A percentile compares a stretch with the other conserved stretches of the same genome.
Conservation (phyloP, 2,888 invertebrate species). For the Eupeodes luniger region DNA sequence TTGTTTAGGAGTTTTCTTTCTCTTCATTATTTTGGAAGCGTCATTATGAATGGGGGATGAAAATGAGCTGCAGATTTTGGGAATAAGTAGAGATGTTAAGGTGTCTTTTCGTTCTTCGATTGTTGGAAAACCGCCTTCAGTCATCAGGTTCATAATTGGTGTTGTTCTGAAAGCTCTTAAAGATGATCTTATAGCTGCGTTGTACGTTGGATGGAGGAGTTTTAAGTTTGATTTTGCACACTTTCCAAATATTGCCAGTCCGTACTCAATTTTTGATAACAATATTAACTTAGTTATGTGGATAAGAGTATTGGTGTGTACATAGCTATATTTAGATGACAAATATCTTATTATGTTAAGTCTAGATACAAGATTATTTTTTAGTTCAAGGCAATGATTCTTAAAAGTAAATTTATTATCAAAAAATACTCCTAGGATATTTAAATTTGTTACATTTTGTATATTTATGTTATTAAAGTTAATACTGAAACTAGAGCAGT, state of each 20-base stretch:
- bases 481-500: constrained; percentile 1
- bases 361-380: constrained; percentile 41
- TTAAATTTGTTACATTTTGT: constrained; percentile 1
- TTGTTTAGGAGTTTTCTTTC: constrained; percentile 1
- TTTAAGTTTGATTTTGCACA: no score
- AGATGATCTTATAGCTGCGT: no score
- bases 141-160: constrained; percentile 23
- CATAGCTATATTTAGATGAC: neutral
- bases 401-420: constrained; percentile 14
- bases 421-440: constrained; percentile 4
- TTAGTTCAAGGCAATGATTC: constrained; percentile 50
- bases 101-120: constrained; percentile 11
- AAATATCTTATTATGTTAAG: constrained; percentile 49
- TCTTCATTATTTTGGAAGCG: neutral
- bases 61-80: constrained; percentile 15
- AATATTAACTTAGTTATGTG: no score
- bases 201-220: no score
- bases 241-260: no score
- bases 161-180: no score
- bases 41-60: constrained; percentile 5
- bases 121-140: constrained; percentile 49
- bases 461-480: neutral
- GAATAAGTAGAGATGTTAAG: neutral
- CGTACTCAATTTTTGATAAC: no score
- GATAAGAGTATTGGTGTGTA: no score